Conservation (phyloP, 2,888 invertebrate genomes). For the Heliothis peltigera region DNA sequence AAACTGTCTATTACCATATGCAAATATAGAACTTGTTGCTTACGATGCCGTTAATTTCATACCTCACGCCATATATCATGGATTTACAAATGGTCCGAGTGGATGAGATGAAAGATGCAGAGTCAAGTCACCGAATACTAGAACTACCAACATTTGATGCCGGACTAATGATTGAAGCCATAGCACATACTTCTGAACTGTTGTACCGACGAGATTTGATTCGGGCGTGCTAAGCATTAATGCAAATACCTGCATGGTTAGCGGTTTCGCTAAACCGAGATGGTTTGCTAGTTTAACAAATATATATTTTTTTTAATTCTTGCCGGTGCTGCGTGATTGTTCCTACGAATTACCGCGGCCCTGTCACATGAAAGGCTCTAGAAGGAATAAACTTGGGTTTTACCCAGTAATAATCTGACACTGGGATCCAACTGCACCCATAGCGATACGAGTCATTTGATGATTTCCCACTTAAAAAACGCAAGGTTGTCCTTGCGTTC, state of each 20-base stretch:
- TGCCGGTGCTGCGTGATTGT: too few relatives aligned
- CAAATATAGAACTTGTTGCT: slow-evolving; percentile 46
- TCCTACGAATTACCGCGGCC: too few relatives aligned
- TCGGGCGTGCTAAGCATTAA: slow-evolving; percentile 11
- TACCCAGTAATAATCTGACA: too few relatives aligned
- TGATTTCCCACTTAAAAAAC: too few relatives aligned
- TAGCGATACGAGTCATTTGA: too few relatives aligned
- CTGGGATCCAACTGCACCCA: too few relatives aligned
- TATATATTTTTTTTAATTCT: too few relatives aligned
- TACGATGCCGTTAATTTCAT: slow-evolving; percentile 34
- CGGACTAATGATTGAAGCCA: background rate
- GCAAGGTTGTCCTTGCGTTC: too few relatives aligned
- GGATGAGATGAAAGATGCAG: slow-evolving; percentile 3
- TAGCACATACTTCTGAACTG: background rate
- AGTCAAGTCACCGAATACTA: background rate
- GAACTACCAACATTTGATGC: slow-evolving; percentile 1
- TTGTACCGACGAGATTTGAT: background rate
- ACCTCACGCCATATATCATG: slow-evolving; percentile 25
- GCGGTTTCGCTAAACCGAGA: slow-evolving; percentile 3
- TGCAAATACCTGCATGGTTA: slow-evolving; percentile 29
- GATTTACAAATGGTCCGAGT: slow-evolving; percentile 28
- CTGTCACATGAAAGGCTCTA: too few relatives aligned
- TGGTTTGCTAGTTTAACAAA: slow-evolving; percentile 15
- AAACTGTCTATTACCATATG: slow-evolving; percentile 51
- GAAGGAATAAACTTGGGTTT: too few relatives aligned